Conservation (phyloP, 2,113 vertebrate species). For the Bos javanicus region DNA sequence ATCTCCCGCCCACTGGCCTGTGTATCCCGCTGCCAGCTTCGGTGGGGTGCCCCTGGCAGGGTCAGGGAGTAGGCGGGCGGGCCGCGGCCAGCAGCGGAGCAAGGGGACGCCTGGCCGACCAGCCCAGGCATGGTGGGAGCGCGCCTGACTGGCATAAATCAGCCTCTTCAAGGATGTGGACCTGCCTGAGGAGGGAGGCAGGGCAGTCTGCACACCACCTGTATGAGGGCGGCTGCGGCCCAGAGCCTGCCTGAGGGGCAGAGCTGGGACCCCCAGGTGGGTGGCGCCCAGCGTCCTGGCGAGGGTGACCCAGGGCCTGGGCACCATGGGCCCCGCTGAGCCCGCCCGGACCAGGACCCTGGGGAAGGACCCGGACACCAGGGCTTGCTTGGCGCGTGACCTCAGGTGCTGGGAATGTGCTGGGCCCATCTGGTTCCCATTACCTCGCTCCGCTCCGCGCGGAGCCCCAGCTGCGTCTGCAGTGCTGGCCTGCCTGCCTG, state of each 20-base stretch:
- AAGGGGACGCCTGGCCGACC: not conserved
- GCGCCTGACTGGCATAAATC: constrained; percentile 52
- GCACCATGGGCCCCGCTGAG: not conserved
- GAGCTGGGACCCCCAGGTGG: not conserved
- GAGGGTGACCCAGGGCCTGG: not conserved
- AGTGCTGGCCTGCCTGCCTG: not conserved
- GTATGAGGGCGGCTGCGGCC: not conserved
- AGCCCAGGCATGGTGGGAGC: not conserved
- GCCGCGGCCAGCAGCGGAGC: not conserved
- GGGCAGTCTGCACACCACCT: constrained; percentile 64
- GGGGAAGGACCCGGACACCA: constrained; percentile 74
- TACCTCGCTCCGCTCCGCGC: constrained; percentile 78
- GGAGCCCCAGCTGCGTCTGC: constrained; percentile 42
- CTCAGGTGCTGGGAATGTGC: constrained; percentile 91
- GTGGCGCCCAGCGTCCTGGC: rapidly evolving
- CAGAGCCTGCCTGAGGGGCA: not conserved
- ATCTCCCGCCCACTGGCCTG: not conserved
- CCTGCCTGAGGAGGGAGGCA: constrained; percentile 32
- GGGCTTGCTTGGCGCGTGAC: constrained; percentile 84
- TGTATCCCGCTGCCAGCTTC: not conserved
- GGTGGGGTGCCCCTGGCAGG: not conserved
- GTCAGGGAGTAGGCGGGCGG: not conserved
- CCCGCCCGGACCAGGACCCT: not conserved
- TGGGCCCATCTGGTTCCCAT: constrained; percentile 91
- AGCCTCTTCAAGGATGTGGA: constrained; percentile 59